A percentile compares a stretch with the other conserved stretches of the same genome.
These are phyloP conservation scores for Euphydryas editha DNA, from an alignment of 2,888 invertebrate genomes.

Conservation along the genomic window DNA sequence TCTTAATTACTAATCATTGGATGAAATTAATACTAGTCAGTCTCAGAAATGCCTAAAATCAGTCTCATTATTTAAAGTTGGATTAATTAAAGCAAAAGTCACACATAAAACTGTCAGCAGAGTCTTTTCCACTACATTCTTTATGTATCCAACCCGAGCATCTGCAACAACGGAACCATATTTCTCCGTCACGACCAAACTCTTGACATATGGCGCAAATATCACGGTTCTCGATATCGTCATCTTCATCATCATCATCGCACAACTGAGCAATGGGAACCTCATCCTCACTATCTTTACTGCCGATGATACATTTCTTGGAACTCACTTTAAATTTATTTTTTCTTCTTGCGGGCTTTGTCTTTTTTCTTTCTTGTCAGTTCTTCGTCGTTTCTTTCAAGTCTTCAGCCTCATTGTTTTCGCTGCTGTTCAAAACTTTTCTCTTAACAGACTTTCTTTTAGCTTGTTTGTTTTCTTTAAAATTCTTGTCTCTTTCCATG, in stretches of 20 bases:
- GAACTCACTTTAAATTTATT: background rate
- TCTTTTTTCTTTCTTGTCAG: conserved; percentile 4
- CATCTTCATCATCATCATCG: conserved; percentile 1
- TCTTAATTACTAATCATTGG: conserved; percentile 1
- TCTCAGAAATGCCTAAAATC: conserved; percentile 9
- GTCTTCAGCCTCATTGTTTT: background rate
- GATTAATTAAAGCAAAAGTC: conserved; percentile 11
- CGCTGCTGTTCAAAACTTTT: conserved; percentile 8
- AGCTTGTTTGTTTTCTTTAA: conserved; percentile 15
- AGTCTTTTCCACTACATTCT: conserved; percentile 24
- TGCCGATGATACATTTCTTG: conserved; percentile 10
- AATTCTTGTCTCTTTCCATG: background rate
- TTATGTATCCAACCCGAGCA: conserved; percentile 21
- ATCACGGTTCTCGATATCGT: conserved; percentile 1
- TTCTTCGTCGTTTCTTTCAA: conserved; percentile 7
- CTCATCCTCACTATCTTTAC: conserved; percentile 18
- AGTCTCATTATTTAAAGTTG: background rate
- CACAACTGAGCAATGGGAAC: conserved; percentile 6
- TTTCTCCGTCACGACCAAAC: background rate
- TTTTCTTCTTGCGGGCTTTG: background rate
- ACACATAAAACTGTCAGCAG: conserved; percentile 5
- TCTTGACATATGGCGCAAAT: background rate
- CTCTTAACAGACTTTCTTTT: conserved; percentile 18
- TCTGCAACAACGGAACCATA: conserved; percentile 22
- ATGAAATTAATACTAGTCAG: conserved; percentile 5